Base-by-base conservation (phyloP, 1,140 invertebrate genomes). In the Penaeus vannamei region DNA sequence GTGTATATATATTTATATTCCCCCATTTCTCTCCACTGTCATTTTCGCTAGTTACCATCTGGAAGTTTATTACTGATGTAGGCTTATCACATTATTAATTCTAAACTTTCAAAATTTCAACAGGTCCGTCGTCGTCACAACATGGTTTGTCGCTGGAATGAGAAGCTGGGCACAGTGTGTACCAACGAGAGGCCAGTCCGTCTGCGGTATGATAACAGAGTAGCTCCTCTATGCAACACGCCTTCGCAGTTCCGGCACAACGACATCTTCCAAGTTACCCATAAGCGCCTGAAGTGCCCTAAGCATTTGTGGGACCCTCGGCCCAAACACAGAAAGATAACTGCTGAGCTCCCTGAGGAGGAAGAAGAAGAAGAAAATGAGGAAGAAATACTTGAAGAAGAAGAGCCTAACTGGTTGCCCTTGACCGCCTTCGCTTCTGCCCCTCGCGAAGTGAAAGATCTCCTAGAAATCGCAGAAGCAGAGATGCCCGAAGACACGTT, bases 401-500 rank as follows among this genome's bases (percentile, higher is more conserved):
- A 90, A 36, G 81, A 90, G 42, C 19, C 72, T 1, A 87, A 62
- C 64, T 90, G 90, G 90, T 29, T 85, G 2, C 86, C 90, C 17
- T 61, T 90, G 10, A 85, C 69, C 1, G 82, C 85, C 46, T 85
- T 77, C 76, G 62, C 90, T 66, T 46, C 86, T 19, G 64, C 81
- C 8, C 90, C 86, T 19, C 36, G n/a, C 60, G 82, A 87, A 8
- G 76, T 80, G 8, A 87, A 87, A 60, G 90, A 90, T 72, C 61
- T 90, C 20, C 61, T 90, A 4, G 61, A 85, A 19, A 84, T 90
- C 2, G 85, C 85, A n/a, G 86, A 87, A 22, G 61, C 66, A 5
- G 90, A 90, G 81, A 87, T 87, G 86, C 86, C 86, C 23, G 82
- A 87, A 23, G 90, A 87, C 5, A 72, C 76, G 10, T 84, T 79